Evolutionary conservation across 2,888 invertebrate genomes (phyloP).

Genomic region (Allygus modestus): DNA sequence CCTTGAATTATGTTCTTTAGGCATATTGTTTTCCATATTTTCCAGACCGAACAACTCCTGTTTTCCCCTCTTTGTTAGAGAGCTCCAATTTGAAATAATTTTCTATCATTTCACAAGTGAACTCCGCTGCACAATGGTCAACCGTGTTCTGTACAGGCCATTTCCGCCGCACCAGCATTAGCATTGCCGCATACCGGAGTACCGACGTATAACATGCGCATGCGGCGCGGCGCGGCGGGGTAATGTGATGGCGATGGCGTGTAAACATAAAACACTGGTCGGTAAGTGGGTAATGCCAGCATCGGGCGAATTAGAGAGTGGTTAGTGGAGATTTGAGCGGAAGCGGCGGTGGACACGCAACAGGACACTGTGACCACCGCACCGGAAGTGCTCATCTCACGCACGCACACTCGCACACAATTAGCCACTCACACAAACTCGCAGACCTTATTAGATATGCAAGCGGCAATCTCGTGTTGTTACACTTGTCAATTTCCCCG

Average conservation of each 20-base stretch:
- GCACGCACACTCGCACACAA: slow-evolving; percentile 36
- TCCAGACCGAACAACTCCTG: not conserved
- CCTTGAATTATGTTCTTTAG: no score
- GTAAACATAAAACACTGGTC: slow-evolving; percentile 38
- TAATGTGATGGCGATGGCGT: not conserved
- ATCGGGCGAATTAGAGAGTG: slow-evolving; percentile 53
- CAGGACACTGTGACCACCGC: slow-evolving; percentile 50
- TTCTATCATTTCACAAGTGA: slow-evolving; percentile 26
- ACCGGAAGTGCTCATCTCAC: slow-evolving; percentile 49
- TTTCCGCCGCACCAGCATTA: not conserved
- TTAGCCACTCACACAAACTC: not conserved
- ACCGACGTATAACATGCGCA: no score
- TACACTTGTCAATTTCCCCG: slow-evolving; percentile 41
- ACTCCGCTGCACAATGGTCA: slow-evolving; percentile 5
- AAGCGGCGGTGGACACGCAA: slow-evolving; percentile 52
- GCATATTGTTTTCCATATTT: no score
- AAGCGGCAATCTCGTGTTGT: slow-evolving; percentile 46
- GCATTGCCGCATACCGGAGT: not conserved
- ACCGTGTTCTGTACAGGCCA: not conserved
- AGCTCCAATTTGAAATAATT: slow-evolving; percentile 12
- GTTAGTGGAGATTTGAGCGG: slow-evolving; percentile 58
- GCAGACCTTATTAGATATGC: slow-evolving; percentile 40
- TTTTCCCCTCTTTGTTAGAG: not conserved
- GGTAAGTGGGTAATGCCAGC: slow-evolving; percentile 49
- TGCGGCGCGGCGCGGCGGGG: not conserved